Evolutionary conservation across 2,797 vertebrate genomes (phyloP), one percentile per base, ranked within the genome.

Genomic region (Phylloscopus collybita): DNA sequence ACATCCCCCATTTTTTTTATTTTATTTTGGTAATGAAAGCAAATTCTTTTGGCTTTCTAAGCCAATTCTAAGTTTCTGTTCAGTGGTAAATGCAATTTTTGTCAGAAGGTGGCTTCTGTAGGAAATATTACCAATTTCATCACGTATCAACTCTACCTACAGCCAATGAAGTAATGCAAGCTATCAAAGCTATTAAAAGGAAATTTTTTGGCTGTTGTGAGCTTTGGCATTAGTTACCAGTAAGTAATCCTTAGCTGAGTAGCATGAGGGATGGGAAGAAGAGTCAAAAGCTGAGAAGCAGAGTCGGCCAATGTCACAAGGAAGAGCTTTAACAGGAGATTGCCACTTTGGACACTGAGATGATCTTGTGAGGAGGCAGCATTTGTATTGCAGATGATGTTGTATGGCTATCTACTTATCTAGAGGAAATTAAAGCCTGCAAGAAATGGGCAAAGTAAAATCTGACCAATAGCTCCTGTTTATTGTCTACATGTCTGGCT

Each of bases 171-270:
- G 51, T 29, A 90, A 23, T 45, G 73, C 36, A 91, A 94, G 27
- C 22, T 66, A 91, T 86, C 82, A 88, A 83, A 83, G 57, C 34
- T 91, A 91, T 83, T 94, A 75, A 94, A 92, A 88, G 42, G n/a
- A 88, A 54, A 6, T 29, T 50, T 78, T 94, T 92, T 88, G 69
- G 42, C 80, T 62, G n/a, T 65, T 86, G 36, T 45, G 66, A 88
- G 27, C 70, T 88, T 90, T 90, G 92, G 76, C 64, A 5, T 88
- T 86, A 81, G 34, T 65, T 84, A 74, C 61, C 47, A 32, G 22
- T 67, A 71, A 88, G 57, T 42, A 75, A 65, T 42, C 36, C 69
- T 81, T 56, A 73, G 47, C 27, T 62, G 66, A 78, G 23, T 65
- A 62, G 65, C 15, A 21, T 54, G 36, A 88, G 34, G 30, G 26